Evolutionary conservation across 2,888 invertebrate species (phyloP), one percentile per base, ranked within the genome.

Genomic region (Philaethria dido): DNA sequence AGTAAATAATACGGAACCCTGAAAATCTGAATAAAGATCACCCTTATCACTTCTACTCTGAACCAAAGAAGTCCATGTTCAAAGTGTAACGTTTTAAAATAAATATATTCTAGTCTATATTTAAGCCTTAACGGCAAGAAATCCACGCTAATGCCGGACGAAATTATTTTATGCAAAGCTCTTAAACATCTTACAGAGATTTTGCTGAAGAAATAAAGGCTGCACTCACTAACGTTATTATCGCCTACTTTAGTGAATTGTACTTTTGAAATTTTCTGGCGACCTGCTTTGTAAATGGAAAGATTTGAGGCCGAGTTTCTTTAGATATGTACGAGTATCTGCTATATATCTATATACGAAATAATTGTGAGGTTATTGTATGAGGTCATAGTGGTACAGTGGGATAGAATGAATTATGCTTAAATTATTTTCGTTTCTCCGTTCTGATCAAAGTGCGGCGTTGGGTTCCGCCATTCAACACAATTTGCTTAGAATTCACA

Each of bases 101-200:
- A 20, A 55, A 55, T 20, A 55, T 55, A 22, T 39, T 55, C 55
- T 22, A 20, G 3, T 22, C 39, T 39, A 39, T 39, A 55, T 55
- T 55, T 55, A 39, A 55, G 39, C 13, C 48, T 55, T 20, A 39
- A 22, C 39, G 55, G 20, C 20, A 20, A 39, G 55, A 55, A 55
- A 55, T 20, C 55, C 55, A 8, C 14, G 55, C 55, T 39, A 55
- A 55, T 55, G 39, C 20, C 55, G 39, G 55, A 22, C n/a, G 39
- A 55, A 55, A 55, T 55, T 55, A 39, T 55, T 55, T 55, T 55
- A 55, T 55, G 55, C 39, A 55, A 55, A 55, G 55, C 55, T 55
- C 36, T 55, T 55, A 55, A 55, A 55, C 55, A 39, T 55, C 39
- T 55, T 39, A 55, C 39, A 55, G 55, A 55, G 39, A 55, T 55